phyloP scores from a whole-genome alignment of 2,113 vertebrate species.

The Muscicapa adusta region DNA sequence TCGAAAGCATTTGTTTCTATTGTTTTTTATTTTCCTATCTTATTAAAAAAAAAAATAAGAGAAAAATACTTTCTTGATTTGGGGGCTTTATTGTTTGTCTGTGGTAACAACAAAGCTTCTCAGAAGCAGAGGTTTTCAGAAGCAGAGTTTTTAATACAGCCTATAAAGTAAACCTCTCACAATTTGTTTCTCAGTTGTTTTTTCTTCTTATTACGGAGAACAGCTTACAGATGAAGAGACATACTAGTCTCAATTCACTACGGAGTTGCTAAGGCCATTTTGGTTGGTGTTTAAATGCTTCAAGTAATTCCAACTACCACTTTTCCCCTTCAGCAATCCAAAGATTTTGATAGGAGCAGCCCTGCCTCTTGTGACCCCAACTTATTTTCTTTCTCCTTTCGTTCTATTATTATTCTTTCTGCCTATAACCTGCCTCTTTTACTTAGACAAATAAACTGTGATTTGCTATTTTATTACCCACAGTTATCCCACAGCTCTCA shows the following conservation, averaged over 20 bases:
- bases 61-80: neutral
- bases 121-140: neutral
- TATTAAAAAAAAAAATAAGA: neutral
- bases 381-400: neutral
- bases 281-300: neutral
- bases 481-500: neutral
- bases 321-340: neutral
- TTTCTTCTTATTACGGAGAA: neutral
- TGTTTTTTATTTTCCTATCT: slow-evolving; percentile 4
- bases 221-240: neutral
- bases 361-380: neutral
- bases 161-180: neutral
- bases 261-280: neutral
- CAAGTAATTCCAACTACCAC: neutral
- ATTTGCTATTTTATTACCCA: neutral
- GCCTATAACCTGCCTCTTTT: neutral
- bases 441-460: neutral
- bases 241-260: neutral
- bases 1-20: slow-evolving; percentile 11
- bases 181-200: neutral
- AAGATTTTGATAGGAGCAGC: neutral
- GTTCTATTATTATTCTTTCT: neutral
- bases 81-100: neutral
- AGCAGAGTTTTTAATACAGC: neutral
- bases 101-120: neutral